Base-by-base conservation (phyloP, 92 coral and sea anemone species). In the Phenganax marumi region DNA sequence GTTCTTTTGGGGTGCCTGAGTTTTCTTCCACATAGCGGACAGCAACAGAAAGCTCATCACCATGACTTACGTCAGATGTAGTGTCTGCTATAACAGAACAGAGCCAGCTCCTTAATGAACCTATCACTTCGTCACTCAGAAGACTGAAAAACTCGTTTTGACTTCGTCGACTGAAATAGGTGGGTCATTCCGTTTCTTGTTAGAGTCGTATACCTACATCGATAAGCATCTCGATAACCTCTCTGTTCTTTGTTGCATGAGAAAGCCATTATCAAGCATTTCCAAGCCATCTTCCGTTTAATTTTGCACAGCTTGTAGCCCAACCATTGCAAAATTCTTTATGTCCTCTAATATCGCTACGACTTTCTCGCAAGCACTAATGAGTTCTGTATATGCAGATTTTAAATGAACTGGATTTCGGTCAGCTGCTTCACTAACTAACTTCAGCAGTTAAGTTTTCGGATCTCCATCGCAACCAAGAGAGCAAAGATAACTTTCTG, bases 21-120 rank as follows among this genome's bases (percentile, higher is more conserved):
- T 66, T 48, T 2, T 11, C 48, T 13, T 75, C 80, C 12, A 75
- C 65, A 22, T 72, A 75, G n/a, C 80, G 65, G 78, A 75, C 80
- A 18, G 80, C 80, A 55, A 75, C 80, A 52, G 80, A 75, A 6
- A 75, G 63, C 80, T 75, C 49, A 66, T 66, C 72, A 66, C 72
- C 8, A 50, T 51, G 80, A 75, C 80, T 75, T 3, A 51, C 47
- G 19, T 54, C 62, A 0, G 65, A 65, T 51, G 65, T 54, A 8
- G 80, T 51, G 50, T 75, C 63, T 52, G 65, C 64, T 70, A 77
- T 77, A 39, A 77, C 70, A 13, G 52, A 77, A 18, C 81, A 77
- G 70, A 77, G 39, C 81, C 70, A 77, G 81, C 81, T 10, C 10
- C 81, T 77, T 77, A 77, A 56, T 57, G 16, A 0, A 25, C 70